These are phyloP conservation scores for Conus betulinus DNA, from an alignment of 1,140 invertebrate species.

Conservation along the genomic window DNA sequence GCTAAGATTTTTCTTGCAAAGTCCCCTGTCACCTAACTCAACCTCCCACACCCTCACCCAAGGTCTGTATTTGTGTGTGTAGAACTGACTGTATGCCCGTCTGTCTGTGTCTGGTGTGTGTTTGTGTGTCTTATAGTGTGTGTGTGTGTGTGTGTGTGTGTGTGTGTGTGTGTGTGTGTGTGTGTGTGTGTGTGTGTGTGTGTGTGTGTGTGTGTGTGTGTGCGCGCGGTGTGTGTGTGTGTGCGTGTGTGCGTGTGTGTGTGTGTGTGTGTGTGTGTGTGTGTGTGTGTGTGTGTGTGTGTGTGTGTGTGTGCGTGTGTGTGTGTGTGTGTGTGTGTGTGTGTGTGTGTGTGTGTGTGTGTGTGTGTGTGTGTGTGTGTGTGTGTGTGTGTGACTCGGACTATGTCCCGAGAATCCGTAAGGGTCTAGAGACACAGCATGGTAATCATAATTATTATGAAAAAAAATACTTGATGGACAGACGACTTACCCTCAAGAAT, in stretches of 20 bases:
- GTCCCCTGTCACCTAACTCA: no score
- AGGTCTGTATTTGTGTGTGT: background rate
- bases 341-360: background rate
- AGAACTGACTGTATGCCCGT: background rate
- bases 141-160: background rate
- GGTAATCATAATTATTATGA: no score
- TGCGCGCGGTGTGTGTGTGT: background rate
- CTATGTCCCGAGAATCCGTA: no score
- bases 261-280: slow-evolving; percentile 10
- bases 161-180: background rate
- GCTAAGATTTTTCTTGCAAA: no score
- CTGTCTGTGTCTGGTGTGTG: background rate
- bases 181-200: slow-evolving; percentile 10
- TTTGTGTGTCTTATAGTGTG: background rate
- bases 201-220: background rate
- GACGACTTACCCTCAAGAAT: no score
- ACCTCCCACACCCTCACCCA: no score
- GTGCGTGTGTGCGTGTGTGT: background rate
- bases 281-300: slow-evolving; percentile 6
- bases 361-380: background rate
- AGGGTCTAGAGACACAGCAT: no score
- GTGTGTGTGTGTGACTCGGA: background rate
- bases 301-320: background rate
- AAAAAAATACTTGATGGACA: no score
- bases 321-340: slow-evolving; percentile 6